Conservation (phyloP, 1,140 invertebrate species). For the Coptotermes formosanus region DNA sequence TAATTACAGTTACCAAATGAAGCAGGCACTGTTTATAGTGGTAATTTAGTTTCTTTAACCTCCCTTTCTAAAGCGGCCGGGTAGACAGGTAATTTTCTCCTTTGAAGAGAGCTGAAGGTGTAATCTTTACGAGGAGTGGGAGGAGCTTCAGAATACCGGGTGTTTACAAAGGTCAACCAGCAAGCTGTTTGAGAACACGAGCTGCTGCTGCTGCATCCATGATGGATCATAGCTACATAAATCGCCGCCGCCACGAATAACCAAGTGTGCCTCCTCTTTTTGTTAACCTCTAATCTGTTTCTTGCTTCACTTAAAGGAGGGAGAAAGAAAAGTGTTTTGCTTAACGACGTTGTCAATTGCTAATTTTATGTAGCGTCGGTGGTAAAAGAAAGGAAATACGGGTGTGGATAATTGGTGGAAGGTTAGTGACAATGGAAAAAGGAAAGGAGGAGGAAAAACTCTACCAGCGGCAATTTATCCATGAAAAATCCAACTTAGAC, state of each 20-base stretch:
- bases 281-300: background rate
- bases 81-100: constrained; percentile 6
- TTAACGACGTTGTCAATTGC: too few relatives aligned
- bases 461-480: too few relatives aligned
- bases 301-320: background rate
- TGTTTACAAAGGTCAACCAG: constrained; percentile 18
- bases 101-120: background rate
- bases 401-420: too few relatives aligned
- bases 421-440: too few relatives aligned
- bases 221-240: background rate
- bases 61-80: background rate
- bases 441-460: too few relatives aligned
- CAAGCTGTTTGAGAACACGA: background rate
- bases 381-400: too few relatives aligned
- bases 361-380: too few relatives aligned
- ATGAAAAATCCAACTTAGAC: too few relatives aligned
- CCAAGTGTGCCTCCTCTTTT: background rate
- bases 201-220: background rate
- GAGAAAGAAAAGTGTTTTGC: too few relatives aligned
- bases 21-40: constrained; percentile 15
- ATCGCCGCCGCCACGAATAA: background rate
- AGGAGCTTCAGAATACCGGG: background rate
- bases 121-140: background rate
- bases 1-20: constrained; percentile 17
- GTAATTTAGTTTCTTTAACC: constrained; percentile 17